Conservation (phyloP, 2,797 vertebrate species). For the Mus caroli region DNA sequence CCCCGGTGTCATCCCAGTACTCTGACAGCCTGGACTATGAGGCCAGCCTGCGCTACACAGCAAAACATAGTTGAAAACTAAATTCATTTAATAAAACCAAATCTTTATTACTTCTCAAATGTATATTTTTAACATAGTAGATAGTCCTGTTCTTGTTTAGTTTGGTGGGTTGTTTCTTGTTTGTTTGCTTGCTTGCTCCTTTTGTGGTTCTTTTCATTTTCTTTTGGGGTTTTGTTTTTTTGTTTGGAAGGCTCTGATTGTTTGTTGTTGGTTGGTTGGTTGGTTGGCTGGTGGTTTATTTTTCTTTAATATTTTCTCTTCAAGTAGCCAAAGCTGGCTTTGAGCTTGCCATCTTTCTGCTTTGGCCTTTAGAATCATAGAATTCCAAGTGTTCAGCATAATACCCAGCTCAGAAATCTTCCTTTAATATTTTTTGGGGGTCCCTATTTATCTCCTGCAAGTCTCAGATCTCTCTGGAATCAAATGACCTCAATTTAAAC, state of each 20-base stretch:
- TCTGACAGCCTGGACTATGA: not conserved
- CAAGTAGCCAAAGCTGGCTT: not conserved
- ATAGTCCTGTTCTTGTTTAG: not conserved
- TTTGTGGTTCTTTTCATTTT: not conserved
- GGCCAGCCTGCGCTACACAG: not conserved
- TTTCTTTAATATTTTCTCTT: not conserved
- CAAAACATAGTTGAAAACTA: not conserved
- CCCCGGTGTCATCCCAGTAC: not conserved
- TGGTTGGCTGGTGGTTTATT: not conserved
- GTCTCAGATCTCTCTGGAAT: not conserved
- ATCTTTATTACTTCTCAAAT: not conserved
- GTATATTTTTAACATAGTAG: not conserved
- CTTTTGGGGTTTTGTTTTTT: not conserved
- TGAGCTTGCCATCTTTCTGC: not conserved
- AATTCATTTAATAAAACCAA: conserved; percentile 6
- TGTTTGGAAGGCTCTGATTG: not conserved
- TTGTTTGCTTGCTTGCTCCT: not conserved
- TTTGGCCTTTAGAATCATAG: not conserved
- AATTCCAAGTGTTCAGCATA: not conserved
- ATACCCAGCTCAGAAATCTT: not conserved
- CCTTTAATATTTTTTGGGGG: not conserved
- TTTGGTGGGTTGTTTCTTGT: not conserved
- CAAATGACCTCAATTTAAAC: not conserved
- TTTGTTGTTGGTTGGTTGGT: not conserved
- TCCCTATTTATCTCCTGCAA: not conserved